A percentile compares a stretch with the other conserved stretches of the same genome.
phyloP scores from a whole-genome alignment of 2,797 vertebrate genomes.

The Orestias chungarensis region DNA sequence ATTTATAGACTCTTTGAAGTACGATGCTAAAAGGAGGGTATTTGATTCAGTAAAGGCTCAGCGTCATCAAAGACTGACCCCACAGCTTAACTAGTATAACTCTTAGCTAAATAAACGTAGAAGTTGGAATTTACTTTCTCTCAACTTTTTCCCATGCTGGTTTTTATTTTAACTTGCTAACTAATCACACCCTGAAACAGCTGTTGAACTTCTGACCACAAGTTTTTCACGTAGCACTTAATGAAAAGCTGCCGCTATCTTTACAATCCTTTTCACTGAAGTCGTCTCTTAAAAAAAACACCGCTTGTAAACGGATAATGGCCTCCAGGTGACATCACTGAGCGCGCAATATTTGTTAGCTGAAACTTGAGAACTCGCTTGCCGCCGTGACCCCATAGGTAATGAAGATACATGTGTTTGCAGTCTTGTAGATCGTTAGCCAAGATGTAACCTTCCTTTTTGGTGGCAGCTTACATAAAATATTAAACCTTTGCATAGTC shows the following conservation, averaged over 20 bases:
- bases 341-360: conserved; percentile 31
- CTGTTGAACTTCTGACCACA: conserved; percentile 47
- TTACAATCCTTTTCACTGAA: conserved; percentile 42
- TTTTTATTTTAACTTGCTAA: not conserved
- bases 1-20: conserved; percentile 68
- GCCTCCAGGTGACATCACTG: conserved; percentile 48
- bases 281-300: conserved; percentile 38
- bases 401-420: conserved; percentile 4
- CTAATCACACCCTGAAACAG: conserved; percentile 26
- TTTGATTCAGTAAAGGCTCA: conserved; percentile 28
- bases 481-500: not conserved
- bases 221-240: conserved; percentile 15
- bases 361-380: conserved; percentile 51
- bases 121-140: conserved; percentile 1
- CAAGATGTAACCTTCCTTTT: not conserved
- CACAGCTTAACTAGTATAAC: conserved; percentile 7
- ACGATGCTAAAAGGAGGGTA: conserved; percentile 31
- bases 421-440: not conserved
- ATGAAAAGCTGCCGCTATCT: conserved; percentile 46
- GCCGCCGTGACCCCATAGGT: conserved; percentile 34
- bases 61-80: conserved; percentile 28
- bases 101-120: conserved; percentile 1
- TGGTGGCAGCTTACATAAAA: not conserved
- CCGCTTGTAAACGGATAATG: conserved; percentile 52
- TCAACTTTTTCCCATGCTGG: not conserved